A percentile compares a stretch with the other conserved stretches of the same genome.
These are phyloP conservation scores for Sebastes oblongus DNA, from an alignment of 2,797 vertebrate species.

Conservation along the genomic window DNA sequence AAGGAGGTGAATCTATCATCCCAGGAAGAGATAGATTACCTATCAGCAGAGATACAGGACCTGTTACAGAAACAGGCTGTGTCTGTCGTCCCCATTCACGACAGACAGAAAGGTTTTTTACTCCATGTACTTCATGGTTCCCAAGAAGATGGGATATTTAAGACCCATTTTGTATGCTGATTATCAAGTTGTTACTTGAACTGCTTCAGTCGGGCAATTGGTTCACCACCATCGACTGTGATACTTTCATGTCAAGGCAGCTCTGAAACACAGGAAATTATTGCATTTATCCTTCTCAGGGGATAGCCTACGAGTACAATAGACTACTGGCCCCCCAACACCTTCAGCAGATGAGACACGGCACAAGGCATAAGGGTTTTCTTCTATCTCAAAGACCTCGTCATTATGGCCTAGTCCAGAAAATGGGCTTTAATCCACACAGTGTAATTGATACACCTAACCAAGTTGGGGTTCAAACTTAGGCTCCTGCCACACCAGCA, in stretches of 20 bases:
- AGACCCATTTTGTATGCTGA: too few species aligned
- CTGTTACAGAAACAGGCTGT: neutral
- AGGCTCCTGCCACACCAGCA: neutral
- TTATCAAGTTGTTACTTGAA: neutral
- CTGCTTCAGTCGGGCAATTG: neutral
- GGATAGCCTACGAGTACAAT: neutral
- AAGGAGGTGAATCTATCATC: neutral
- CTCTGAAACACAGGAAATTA: neutral
- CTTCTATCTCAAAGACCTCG: neutral
- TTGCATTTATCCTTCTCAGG: neutral
- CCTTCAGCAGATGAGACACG: neutral
- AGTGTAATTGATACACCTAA: neutral
- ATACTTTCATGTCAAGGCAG: neutral
- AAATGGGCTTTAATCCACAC: neutral
- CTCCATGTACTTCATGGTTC: neutral
- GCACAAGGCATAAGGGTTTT: neutral
- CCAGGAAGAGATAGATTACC: neutral
- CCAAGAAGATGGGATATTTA: neutral
- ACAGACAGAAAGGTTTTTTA: neutral
- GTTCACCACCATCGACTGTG: neutral
- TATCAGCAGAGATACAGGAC: neutral
- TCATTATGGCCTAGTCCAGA: neutral
- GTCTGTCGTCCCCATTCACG: neutral
- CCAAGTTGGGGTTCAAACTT: neutral
- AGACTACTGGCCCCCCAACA: neutral